phyloP scores from a whole-genome alignment of 1,140 invertebrate genomes.

The Calephelis virginiensis region DNA sequence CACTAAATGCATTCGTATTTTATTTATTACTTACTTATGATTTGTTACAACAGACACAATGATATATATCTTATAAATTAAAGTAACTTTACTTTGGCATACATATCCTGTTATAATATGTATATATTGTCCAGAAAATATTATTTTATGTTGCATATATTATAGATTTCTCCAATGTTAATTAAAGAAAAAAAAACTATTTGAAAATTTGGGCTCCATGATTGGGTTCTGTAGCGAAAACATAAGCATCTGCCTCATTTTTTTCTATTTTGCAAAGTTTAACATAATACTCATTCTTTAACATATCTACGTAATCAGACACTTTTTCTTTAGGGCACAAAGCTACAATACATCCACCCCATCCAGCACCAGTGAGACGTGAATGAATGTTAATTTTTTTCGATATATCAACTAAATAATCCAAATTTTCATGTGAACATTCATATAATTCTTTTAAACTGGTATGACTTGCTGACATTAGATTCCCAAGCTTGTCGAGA shows the following conservation, averaged over 20 bases:
- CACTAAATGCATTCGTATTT: background rate
- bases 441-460: constrained; percentile 94
- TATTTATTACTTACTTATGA: too few relatives aligned
- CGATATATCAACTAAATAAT: constrained; percentile 90
- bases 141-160: too few relatives aligned
- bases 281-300: constrained; percentile 86
- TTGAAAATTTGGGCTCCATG: constrained; percentile 76
- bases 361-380: constrained; percentile 96
- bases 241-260: constrained; percentile 64
- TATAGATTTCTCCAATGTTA: too few relatives aligned
- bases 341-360: constrained; percentile 97
- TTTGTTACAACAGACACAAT: too few relatives aligned
- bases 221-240: constrained; percentile 80
- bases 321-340: constrained; percentile 84
- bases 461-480: constrained; percentile 94
- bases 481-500: constrained; percentile 83
- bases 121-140: too few relatives aligned
- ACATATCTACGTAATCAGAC: constrained; percentile 83
- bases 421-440: constrained; percentile 94
- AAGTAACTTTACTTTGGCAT: too few relatives aligned
- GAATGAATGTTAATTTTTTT: constrained; percentile 86
- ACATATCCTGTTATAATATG: too few relatives aligned
- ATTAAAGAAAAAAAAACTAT: background rate
- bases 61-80: too few relatives aligned
- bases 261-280: constrained; percentile 70